Evolutionary conservation across 2,113 vertebrate genomes (phyloP).

Genomic region (Pitta sordida): DNA sequence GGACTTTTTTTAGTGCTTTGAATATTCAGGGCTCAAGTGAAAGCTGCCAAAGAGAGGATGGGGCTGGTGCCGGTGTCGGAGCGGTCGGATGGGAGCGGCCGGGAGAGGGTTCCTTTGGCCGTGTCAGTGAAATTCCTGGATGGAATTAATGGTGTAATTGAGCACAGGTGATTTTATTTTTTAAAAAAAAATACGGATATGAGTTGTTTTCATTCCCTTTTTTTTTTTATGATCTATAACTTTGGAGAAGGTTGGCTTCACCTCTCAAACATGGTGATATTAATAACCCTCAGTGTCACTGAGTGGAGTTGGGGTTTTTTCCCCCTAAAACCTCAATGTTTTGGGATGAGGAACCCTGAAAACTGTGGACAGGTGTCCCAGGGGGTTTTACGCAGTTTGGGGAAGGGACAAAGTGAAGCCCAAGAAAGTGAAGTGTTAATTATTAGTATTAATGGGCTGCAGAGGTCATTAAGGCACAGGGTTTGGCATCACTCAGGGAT

Average conservation of each 20-base stretch:
- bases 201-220: neutral
- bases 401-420: neutral
- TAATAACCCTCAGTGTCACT: neutral
- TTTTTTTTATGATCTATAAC: conserved; percentile 8
- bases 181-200: neutral
- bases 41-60: neutral
- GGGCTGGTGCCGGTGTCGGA: neutral
- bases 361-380: neutral
- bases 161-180: neutral
- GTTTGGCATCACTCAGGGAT: rapidly evolving
- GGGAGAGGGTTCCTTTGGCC: neutral
- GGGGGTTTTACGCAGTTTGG: rapidly evolving
- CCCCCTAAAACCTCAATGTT: rapidly evolving
- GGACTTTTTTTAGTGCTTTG: neutral
- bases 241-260: neutral
- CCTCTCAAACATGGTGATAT: neutral
- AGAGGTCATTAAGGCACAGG: neutral
- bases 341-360: neutral
- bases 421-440: rapidly evolving
- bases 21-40: neutral
- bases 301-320: neutral
- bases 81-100: rapidly evolving
- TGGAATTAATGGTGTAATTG: neutral
- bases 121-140: neutral
- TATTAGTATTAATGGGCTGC: neutral